Evolutionary conservation across 1,140 invertebrate genomes (phyloP).

Genomic region (Neodiprion virginianus): DNA sequence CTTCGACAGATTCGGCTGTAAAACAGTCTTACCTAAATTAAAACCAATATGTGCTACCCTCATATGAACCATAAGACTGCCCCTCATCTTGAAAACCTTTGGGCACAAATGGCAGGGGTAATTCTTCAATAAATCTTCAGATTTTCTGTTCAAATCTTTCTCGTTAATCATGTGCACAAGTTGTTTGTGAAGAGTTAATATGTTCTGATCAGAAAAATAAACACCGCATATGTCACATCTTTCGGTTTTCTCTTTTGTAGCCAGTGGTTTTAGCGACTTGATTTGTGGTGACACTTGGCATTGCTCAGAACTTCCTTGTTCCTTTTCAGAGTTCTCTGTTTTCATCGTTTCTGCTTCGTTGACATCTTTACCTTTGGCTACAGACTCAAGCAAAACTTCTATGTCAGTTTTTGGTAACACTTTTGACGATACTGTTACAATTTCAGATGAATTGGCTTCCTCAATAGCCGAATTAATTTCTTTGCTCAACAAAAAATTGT

Average conservation of each 20-base stretch:
- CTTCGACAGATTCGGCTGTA: constrained; percentile 10
- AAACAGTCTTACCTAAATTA: constrained; percentile 42
- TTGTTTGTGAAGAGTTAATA: constrained; percentile 76
- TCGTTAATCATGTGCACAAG: constrained; percentile 73
- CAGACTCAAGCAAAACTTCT: neutral
- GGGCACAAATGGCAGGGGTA: constrained; percentile 80
- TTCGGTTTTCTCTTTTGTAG: constrained; percentile 52
- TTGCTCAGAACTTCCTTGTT: constrained; percentile 14
- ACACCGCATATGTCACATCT: constrained; percentile 76
- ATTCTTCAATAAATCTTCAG: constrained; percentile 54
- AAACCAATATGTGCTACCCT: constrained; percentile 75
- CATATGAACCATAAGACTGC: constrained; percentile 82
- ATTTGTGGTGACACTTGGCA: constrained; percentile 27
- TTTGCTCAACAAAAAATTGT: neutral
- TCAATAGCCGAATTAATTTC: neutral
- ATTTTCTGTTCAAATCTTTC: constrained; percentile 47
- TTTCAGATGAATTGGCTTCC: neutral
- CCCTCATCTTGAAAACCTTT: constrained; percentile 81
- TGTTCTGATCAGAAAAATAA: constrained; percentile 72
- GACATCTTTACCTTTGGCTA: neutral
- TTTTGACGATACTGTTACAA: neutral
- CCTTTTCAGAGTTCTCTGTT: neutral
- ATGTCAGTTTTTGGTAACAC: no score
- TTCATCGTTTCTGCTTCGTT: neutral
- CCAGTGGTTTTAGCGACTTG: constrained; percentile 33